These are phyloP conservation scores for Poecilobothrus nobilitatus DNA, from an alignment of 2,888 invertebrate genomes.

Conservation along the genomic window DNA sequence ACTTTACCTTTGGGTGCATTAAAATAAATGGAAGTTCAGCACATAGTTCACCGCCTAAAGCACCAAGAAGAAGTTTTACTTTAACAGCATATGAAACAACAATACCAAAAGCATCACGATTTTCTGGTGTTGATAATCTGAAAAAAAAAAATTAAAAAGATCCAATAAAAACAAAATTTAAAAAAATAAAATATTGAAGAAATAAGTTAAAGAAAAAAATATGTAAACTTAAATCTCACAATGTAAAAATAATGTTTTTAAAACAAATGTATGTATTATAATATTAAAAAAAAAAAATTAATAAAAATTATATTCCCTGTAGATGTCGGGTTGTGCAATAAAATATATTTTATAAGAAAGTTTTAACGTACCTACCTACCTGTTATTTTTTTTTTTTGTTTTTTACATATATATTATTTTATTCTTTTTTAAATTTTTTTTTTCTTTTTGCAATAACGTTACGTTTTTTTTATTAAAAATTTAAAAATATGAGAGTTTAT, in stretches of 20 bases:
- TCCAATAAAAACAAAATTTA: not conserved
- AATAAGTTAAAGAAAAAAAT: not conserved
- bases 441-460: too few relatives aligned
- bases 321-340: too few relatives aligned
- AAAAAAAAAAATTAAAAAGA: slow-evolving; percentile 22
- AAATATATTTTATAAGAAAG: too few relatives aligned
- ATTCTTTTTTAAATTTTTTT: too few relatives aligned
- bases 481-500: too few relatives aligned
- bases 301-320: not conserved
- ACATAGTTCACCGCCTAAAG: slow-evolving; percentile 82
- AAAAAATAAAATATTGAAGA: not conserved
- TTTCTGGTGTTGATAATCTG: slow-evolving; percentile 65
- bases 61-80: slow-evolving; percentile 87
- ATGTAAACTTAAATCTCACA: not conserved
- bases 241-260: slow-evolving; percentile 8
- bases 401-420: too few relatives aligned
- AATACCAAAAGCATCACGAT: slow-evolving; percentile 89
- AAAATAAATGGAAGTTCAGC: slow-evolving; percentile 87
- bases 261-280: too few relatives aligned
- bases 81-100: slow-evolving; percentile 93
- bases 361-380: too few relatives aligned
- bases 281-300: too few relatives aligned
- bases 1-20: slow-evolving; percentile 75
- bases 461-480: too few relatives aligned
- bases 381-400: too few relatives aligned